Base-by-base conservation (phyloP, 1,140 invertebrate genomes). In the Amphibalanus amphitrite region DNA sequence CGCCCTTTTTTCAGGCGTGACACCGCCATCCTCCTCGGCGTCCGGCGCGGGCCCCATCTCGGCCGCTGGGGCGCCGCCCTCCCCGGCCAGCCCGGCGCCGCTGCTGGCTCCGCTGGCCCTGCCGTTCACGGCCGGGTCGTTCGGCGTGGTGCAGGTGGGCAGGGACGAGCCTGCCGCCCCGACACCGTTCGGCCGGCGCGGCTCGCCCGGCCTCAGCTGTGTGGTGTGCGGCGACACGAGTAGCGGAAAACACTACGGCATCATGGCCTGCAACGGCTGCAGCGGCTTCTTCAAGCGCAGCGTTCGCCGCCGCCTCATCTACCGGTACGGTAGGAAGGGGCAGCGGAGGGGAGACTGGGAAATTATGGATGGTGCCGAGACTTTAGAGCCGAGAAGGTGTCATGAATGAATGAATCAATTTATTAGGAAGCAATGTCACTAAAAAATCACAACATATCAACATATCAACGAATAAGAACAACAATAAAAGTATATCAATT, bases 251-350 rank as follows among this genome's bases (percentile, higher is more conserved):
- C 95, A 98, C 81, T 98, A 97, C 80, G 96, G 96, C 0, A 98
- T 98, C 74, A 84, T 98, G n/a, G 96, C 95, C 0, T 98, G 97
- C 81, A 98, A 99, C 77, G 97, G 97, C 0, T 99, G 97, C 83
- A 95, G 92, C 69, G 97, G 96, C 3, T 99, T 99, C 83, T 99
- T 99, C 84, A 99, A 99, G 78, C 82, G 97, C 74, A 96, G 93
- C 75, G 97, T 99, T 30, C 84, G 97, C 47, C 85, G 96, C 75
- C 96, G 97, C 82, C 85, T 99, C 67, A 98, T 98, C 74, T 99
- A 99, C 84, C 91, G 95, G 95, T 96, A 15, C 33, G 33, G 15
- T 15, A 70, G 26, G 26, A 8, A 26, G 28, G 8, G 25, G 68
- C 25, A 72, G n/a, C 47, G 59, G 68, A 69, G 69, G 30, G 65